These are phyloP conservation scores for Poecilia wingei DNA, from an alignment of 2,797 vertebrate species.

Conservation along the genomic window DNA sequence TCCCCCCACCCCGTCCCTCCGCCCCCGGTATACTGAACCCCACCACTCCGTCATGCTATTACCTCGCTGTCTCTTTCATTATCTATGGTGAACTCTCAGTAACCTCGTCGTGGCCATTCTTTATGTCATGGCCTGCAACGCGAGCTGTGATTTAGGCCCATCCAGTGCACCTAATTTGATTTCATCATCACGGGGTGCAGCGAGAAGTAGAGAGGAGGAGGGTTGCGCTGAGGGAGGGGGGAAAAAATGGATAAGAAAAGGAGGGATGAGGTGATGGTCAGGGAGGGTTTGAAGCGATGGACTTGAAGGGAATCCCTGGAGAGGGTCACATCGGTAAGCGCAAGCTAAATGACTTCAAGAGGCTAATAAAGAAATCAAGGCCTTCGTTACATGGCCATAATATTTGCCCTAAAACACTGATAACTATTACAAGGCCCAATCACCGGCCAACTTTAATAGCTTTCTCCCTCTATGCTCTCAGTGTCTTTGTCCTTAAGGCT, in stretches of 20 bases:
- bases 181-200: conserved; percentile 79
- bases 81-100: conserved; percentile 87
- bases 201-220: conserved; percentile 50
- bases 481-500: conserved; percentile 14
- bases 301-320: conserved; percentile 63
- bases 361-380: conserved; percentile 85
- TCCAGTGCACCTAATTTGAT: conserved; percentile 87
- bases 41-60: conserved; percentile 86
- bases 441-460: conserved; percentile 78
- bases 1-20: conserved; percentile 76
- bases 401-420: conserved; percentile 84
- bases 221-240: conserved; percentile 47
- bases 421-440: conserved; percentile 81
- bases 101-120: conserved; percentile 86
- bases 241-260: conserved; percentile 23
- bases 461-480: conserved; percentile 52
- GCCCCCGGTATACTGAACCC: conserved; percentile 78
- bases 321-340: conserved; percentile 78
- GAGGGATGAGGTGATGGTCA: conserved; percentile 54
- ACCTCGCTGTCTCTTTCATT: conserved; percentile 88
- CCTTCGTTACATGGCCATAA: conserved; percentile 85
- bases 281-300: conserved; percentile 57
- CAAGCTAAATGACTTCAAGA: conserved; percentile 83
- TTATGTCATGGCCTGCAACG: conserved; percentile 85
- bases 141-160: conserved; percentile 85